Evolutionary conservation across 2,113 vertebrate genomes (phyloP).

Genomic region (Phrynosoma platyrhinos): DNA sequence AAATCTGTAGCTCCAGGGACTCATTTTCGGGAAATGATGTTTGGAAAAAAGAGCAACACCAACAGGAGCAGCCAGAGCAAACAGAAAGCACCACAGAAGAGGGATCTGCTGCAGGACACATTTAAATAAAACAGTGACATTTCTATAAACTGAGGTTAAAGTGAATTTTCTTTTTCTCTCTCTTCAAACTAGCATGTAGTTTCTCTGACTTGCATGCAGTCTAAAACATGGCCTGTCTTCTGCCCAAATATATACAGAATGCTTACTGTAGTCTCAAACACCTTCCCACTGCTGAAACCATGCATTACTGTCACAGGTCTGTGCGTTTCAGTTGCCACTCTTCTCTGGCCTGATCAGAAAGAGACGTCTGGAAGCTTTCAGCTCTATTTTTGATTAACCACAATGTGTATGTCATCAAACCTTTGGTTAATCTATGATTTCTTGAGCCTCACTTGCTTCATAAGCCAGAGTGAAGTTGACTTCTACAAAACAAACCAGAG

Average conservation of each 20-base stretch:
- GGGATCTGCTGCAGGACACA: constrained; percentile 46
- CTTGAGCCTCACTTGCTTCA: neutral
- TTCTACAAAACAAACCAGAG: neutral
- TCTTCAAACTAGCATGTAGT: neutral
- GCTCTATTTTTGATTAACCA: neutral
- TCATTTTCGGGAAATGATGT: constrained; percentile 1
- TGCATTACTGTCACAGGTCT: neutral
- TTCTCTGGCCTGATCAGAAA: neutral
- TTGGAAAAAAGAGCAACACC: constrained; percentile 12
- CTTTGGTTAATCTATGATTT: neutral
- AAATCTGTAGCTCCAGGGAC: constrained; percentile 13
- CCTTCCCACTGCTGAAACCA: neutral
- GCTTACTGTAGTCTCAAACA: neutral
- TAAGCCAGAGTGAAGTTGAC: neutral
- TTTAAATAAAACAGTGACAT: constrained; percentile 47
- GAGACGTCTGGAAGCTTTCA: neutral
- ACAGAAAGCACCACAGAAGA: neutral
- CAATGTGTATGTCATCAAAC: neutral
- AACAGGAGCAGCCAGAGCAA: constrained; percentile 4
- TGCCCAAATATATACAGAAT: neutral
- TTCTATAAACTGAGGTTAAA: constrained; percentile 41
- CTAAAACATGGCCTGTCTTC: neutral
- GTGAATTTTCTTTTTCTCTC: neutral
- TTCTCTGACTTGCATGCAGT: neutral
- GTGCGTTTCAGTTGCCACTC: neutral